Percentiles rank a stretch among this genome's conserved stretches.
Evolutionary conservation across 2,888 invertebrate species (phyloP).

Genomic region (Polia nebulosa): DNA sequence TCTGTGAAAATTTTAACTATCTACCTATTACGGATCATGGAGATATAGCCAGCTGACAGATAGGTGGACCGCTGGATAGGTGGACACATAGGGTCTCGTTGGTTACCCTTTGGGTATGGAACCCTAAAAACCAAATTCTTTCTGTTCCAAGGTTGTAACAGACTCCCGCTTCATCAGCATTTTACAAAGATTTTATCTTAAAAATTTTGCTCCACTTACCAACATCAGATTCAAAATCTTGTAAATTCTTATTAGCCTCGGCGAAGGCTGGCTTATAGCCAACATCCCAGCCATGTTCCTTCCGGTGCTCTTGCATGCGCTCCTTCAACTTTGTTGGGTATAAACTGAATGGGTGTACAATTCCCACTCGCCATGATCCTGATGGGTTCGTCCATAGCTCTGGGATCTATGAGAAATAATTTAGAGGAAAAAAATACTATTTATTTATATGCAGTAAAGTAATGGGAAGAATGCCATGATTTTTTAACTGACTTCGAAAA

Average conservation of each 20-base stretch:
- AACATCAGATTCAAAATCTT: conserved; percentile 94
- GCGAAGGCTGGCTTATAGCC: conserved; percentile 95
- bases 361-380: conserved; percentile 96
- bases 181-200: not conserved
- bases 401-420: conserved; percentile 92
- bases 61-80: too few species aligned
- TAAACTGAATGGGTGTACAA: conserved; percentile 96
- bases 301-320: conserved; percentile 94
- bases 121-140: too few species aligned
- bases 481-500: too few species aligned
- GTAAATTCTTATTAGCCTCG: conserved; percentile 94
- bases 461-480: conserved; percentile 21
- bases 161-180: too few species aligned
- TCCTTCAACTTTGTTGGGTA: conserved; percentile 96
- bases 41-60: too few species aligned
- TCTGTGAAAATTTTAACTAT: too few species aligned
- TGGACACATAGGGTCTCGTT: too few species aligned
- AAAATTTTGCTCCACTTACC: conserved; percentile 74
- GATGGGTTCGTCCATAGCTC: conserved; percentile 95
- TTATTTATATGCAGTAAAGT: not conserved
- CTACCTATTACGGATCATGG: too few species aligned
- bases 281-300: conserved; percentile 96
- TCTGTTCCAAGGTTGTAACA: too few species aligned
- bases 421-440: not conserved
- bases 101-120: too few species aligned